Conservation (phyloP, 2,797 vertebrate species). For the Pseudochaenichthys georgianus region DNA sequence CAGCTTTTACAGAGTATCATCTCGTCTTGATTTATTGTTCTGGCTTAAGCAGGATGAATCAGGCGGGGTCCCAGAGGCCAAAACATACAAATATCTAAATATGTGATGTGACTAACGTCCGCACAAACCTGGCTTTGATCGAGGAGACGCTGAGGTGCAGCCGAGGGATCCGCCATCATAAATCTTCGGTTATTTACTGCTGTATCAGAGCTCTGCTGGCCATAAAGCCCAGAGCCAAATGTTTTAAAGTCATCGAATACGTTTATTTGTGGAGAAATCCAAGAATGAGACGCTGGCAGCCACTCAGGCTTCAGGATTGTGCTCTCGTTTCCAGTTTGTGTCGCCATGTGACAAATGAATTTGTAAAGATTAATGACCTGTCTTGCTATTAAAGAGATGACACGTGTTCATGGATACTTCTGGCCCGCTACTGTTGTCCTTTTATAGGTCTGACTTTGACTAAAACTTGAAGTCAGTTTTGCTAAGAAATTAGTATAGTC, state of each 20-base stretch:
- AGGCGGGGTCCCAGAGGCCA: conserved; percentile 14
- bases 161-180: conserved; percentile 29
- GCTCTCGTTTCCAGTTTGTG: conserved; percentile 36
- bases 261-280: conserved; percentile 33
- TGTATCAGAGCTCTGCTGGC: conserved; percentile 31
- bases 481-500: neutral
- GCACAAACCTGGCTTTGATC: conserved; percentile 61
- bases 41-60: conserved; percentile 36
- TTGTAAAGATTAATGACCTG: conserved; percentile 11
- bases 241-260: conserved; percentile 61
- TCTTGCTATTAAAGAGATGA: conserved; percentile 17
- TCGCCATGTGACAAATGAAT: conserved; percentile 36
- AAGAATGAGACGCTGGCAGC: conserved; percentile 18
- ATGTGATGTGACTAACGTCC: conserved; percentile 12
- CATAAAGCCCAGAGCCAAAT: conserved; percentile 40
- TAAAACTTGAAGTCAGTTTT: neutral
- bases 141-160: conserved; percentile 46
- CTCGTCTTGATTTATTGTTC: conserved; percentile 41
- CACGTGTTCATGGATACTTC: neutral
- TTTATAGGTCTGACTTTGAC: neutral
- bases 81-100: conserved; percentile 30
- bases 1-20: conserved; percentile 32
- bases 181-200: conserved; percentile 65
- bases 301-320: neutral
- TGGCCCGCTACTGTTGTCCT: neutral